Evolutionary conservation across 2,113 vertebrate genomes (phyloP), one percentile per base, ranked within the genome.

Genomic region (Anguilla japonica): DNA sequence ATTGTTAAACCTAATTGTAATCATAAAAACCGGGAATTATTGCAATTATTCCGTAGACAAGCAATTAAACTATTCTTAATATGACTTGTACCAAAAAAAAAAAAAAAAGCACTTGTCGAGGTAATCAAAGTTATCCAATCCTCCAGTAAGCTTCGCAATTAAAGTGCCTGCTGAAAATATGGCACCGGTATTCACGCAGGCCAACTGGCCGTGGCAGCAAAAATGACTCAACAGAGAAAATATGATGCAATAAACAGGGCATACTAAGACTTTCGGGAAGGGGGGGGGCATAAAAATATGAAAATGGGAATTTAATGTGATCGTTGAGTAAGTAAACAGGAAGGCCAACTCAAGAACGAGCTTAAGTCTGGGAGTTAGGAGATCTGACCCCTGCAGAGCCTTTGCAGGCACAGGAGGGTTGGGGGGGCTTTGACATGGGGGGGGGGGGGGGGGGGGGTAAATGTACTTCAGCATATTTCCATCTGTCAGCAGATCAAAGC

Each of bases 401-500:
- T 91, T 90, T 91, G 89, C 92, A 93, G 89, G 87, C 53, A 87
- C 75, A 85, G 87, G 41, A 89, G 86, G 85, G 91, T 89, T 34
- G 90, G 89, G 88, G 83, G 26, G 79, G 75, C 86, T 80, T 34
- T 80, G 81, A 86, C 88, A 90, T 88, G 71, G 87, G 89, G n/a
- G n/a, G n/a, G n/a, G n/a, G n/a, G n/a, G n/a, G 34, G 34, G 34
- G 34, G 34, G 34, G 34, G 34, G 34, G 34, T 88, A 85, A 87
- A 60, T 87, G 87, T 63, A 89, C 89, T 80, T 79, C 46, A 79
- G 39, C 82, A 18, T n/a, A 41, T 29, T 88, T 67, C 88, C 87
- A 86, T 92, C 91, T 90, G 91, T 88, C 88, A 56, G 85, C 75
- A 91, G 89, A 93, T 93, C 91, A 94, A 94, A 92, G 93, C 80